A percentile compares a stretch with the other conserved stretches of the same genome.
These are phyloP conservation scores for Agrotis segetum DNA, from an alignment of 2,888 invertebrate species.

Conservation along the genomic window DNA sequence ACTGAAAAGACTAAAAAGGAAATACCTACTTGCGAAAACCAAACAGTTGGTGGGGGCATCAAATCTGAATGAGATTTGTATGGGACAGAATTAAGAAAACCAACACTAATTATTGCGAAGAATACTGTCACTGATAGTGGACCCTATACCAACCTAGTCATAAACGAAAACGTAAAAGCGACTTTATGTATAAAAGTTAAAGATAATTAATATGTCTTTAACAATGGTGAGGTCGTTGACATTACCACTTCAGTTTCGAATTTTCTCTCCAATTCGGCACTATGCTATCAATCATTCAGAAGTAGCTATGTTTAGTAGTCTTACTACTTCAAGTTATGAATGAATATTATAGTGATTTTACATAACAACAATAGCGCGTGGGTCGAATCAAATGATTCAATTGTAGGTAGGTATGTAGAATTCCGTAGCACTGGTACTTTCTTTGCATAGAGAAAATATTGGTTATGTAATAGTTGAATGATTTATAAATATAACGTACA, in stretches of 20 bases:
- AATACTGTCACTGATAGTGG: background rate
- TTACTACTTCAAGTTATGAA: constrained; percentile 56
- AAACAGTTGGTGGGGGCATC: background rate
- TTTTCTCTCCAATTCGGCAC: constrained; percentile 54
- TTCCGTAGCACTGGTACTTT: constrained; percentile 53
- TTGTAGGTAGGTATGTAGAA: constrained; percentile 57
- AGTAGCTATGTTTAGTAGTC: constrained; percentile 36
- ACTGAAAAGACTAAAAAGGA: background rate
- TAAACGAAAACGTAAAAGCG: background rate
- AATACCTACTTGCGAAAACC: background rate
- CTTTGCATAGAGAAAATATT: constrained; percentile 59
- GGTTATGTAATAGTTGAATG: constrained; percentile 51
- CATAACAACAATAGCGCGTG: constrained; percentile 63
- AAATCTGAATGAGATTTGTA: background rate
- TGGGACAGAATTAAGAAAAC: background rate
- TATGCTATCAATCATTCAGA: constrained; percentile 52
- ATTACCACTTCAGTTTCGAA: constrained; percentile 39
- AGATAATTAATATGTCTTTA: background rate
- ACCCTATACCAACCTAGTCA: background rate
- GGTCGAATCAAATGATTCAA: constrained; percentile 65
- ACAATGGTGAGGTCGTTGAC: constrained; percentile 29
- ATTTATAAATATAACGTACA: constrained; percentile 21
- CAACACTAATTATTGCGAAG: too few species aligned
- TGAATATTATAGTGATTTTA: constrained; percentile 59
- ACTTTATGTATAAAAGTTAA: background rate